Percentiles rank a stretch among this genome's conserved stretches.
Conservation (phyloP, 1,140 invertebrate species). For the Chironomus striatipennis region DNA sequence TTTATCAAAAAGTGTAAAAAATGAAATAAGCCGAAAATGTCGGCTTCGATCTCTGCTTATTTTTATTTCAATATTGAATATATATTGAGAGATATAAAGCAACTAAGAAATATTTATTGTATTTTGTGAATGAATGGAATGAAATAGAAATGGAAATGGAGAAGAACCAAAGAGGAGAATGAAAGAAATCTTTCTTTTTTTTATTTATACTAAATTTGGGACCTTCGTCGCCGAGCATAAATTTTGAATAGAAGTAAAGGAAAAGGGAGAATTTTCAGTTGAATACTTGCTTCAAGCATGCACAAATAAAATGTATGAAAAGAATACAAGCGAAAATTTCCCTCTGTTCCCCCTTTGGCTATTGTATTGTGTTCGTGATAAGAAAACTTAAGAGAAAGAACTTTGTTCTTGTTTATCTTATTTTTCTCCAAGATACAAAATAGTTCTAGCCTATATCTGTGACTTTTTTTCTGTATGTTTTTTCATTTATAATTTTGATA, state of each 20-base stretch:
- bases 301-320: neutral
- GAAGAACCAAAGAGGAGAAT: no score
- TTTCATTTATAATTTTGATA: neutral
- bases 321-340: neutral
- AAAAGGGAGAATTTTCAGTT: neutral
- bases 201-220: neutral
- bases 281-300: neutral
- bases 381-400: neutral
- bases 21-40: neutral
- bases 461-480: neutral
- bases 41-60: neutral
- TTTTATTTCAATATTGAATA: neutral
- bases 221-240: constrained; percentile 5
- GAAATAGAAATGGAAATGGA: no score
- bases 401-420: neutral
- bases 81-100: neutral
- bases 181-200: neutral
- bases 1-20: neutral
- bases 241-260: neutral
- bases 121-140: neutral
- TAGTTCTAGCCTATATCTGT: neutral
- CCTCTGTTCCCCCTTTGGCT: neutral
- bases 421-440: neutral
- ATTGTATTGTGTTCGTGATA: constrained; percentile 23
- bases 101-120: neutral